A percentile compares a stretch with the other conserved stretches of the same genome.
These are phyloP conservation scores for Alcedo quadribrachys DNA, from an alignment of 2,797 vertebrate species.

Conservation along the genomic window DNA sequence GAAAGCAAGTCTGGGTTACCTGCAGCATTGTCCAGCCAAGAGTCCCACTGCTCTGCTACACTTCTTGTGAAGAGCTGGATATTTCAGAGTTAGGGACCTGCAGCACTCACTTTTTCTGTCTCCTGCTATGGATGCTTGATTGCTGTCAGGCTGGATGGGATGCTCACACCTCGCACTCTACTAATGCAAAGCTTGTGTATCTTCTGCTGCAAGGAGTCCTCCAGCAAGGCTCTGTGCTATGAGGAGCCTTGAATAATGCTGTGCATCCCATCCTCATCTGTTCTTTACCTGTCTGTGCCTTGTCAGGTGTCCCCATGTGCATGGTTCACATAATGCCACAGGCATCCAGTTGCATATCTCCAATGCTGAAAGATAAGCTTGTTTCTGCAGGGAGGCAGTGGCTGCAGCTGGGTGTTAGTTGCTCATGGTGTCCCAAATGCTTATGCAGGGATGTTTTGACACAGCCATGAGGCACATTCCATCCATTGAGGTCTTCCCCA, in stretches of 20 bases:
- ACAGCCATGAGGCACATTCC: neutral
- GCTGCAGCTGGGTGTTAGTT: neutral
- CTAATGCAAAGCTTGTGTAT: neutral
- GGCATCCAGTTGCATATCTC: neutral
- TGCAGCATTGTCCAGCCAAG: rapidly evolving
- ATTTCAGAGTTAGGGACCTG: neutral
- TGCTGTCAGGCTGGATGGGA: neutral
- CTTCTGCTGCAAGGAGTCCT: neutral
- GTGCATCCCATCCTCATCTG: neutral
- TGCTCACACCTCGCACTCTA: rapidly evolving
- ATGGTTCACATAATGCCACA: neutral
- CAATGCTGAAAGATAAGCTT: neutral
- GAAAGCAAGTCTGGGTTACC: neutral
- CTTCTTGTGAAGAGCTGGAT: neutral
- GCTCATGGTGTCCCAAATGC: neutral
- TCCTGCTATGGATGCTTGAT: neutral
- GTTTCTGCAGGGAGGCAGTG: neutral
- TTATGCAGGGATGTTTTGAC: neutral
- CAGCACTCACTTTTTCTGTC: neutral
- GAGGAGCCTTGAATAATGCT: neutral
- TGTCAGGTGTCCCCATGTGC: neutral
- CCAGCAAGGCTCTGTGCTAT: neutral
- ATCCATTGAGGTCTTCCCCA: neutral
- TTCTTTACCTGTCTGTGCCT: neutral
- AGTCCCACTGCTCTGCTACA: neutral